Percentiles rank a stretch among this genome's conserved stretches.
Evolutionary conservation across 2,797 vertebrate species (phyloP).

Genomic region (Setipinna tenuifilis): DNA sequence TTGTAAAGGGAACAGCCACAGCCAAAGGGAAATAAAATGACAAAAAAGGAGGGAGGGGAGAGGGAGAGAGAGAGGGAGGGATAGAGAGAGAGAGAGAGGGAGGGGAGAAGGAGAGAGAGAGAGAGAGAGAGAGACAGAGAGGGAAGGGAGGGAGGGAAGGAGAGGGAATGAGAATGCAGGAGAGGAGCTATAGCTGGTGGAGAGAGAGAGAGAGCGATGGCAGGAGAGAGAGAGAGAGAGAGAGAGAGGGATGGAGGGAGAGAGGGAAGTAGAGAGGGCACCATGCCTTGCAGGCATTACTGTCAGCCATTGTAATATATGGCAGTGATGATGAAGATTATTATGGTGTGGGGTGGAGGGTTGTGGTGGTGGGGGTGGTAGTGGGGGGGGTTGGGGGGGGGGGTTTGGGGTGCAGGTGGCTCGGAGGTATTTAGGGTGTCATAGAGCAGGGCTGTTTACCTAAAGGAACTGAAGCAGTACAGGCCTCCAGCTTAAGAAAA

Average conservation of each 20-base stretch:
- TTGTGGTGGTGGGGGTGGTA: slow-evolving; percentile 37
- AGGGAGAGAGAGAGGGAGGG: slow-evolving; percentile 52
- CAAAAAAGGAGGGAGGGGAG: slow-evolving; percentile 36
- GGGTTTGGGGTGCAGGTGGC: slow-evolving; percentile 28
- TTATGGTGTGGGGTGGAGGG: slow-evolving; percentile 33
- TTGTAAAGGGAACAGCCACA: slow-evolving; percentile 70
- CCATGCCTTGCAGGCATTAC: slow-evolving; percentile 50
- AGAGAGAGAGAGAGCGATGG: background rate
- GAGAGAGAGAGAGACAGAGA: slow-evolving; percentile 26
- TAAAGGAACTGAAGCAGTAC: slow-evolving; percentile 55
- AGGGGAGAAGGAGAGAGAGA: background rate
- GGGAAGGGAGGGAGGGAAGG: slow-evolving; percentile 33
- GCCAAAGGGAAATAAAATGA: slow-evolving; percentile 74
- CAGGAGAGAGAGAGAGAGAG: background rate
- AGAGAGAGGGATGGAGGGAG: slow-evolving; percentile 33
- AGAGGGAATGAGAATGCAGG: background rate
- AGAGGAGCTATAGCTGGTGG: background rate
- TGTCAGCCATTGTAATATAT: slow-evolving; percentile 52
- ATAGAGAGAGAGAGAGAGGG: slow-evolving; percentile 38
- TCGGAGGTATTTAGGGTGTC: slow-evolving; percentile 60
- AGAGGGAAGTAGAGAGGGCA: slow-evolving; percentile 24
- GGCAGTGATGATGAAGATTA: slow-evolving; percentile 61
- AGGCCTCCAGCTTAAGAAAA: slow-evolving; percentile 29
- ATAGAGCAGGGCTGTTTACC: slow-evolving; percentile 57
- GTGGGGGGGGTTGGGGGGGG: background rate